phyloP scores from a whole-genome alignment of 1,140 invertebrate genomes.

The Dreissena rostriformis region DNA sequence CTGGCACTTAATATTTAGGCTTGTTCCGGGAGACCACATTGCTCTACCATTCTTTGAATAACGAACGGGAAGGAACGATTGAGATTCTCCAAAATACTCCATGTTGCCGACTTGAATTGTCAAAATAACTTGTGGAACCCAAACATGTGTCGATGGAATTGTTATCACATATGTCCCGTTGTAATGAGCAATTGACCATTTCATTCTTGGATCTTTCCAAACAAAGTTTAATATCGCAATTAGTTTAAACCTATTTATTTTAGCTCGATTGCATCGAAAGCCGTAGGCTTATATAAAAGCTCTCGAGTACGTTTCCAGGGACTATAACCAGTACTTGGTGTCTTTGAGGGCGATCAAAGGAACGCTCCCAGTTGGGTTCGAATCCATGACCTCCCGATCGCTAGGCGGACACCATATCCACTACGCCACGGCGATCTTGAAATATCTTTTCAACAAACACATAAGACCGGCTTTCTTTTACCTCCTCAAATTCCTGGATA shows the following conservation, averaged over 20 bases:
- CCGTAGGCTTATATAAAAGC: too few relatives aligned
- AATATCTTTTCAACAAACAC: too few relatives aligned
- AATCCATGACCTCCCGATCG: too few relatives aligned
- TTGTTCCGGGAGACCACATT: neutral
- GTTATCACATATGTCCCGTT: neutral
- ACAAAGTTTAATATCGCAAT: neutral
- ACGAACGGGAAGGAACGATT: neutral
- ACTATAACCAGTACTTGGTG: too few relatives aligned
- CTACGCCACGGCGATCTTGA: too few relatives aligned
- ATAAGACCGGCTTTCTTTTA: neutral
- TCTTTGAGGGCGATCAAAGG: too few relatives aligned
- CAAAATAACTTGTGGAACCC: neutral
- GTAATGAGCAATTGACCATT: neutral
- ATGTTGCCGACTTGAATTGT: neutral
- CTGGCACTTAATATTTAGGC: neutral
- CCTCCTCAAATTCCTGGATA: constrained; percentile 11
- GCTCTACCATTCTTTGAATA: neutral
- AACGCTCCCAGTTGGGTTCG: too few relatives aligned
- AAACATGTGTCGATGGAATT: neutral
- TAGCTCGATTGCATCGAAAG: too few relatives aligned
- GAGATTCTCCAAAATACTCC: neutral
- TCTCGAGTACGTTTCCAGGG: too few relatives aligned
- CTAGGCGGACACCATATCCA: too few relatives aligned
- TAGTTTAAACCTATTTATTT: too few relatives aligned
- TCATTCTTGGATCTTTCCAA: neutral